phyloP scores from a whole-genome alignment of 53 echinoderm and acorn worm species.

The Echinarachnius parma region DNA sequence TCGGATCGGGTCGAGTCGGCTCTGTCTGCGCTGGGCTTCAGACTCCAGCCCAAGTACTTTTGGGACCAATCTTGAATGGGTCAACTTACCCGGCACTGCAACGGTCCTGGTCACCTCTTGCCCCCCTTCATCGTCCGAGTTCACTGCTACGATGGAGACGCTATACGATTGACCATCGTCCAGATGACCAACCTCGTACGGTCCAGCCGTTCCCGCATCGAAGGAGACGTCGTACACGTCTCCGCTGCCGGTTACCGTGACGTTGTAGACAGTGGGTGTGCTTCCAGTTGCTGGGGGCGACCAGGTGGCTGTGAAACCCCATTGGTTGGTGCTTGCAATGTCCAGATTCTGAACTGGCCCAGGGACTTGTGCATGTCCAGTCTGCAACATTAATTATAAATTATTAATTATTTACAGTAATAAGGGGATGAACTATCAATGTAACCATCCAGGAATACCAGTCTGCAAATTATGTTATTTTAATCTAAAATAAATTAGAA shows the following conservation, averaged over 20 bases:
- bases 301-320: slow-evolving; percentile 7
- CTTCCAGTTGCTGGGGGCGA: neutral
- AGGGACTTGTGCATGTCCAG: neutral
- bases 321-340: neutral
- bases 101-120: neutral
- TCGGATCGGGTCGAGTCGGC: too few species aligned
- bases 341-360: slow-evolving; percentile 4
- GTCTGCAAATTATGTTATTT: too few species aligned
- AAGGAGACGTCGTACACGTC: neutral
- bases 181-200: slow-evolving; percentile 9
- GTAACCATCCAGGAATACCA: too few species aligned
- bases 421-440: too few species aligned
- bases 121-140: neutral
- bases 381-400: neutral
- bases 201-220: neutral
- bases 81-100: neutral
- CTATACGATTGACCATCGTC: slow-evolving; percentile 5
- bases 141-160: neutral
- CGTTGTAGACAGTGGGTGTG: neutral
- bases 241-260: neutral
- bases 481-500: too few species aligned
- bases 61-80: neutral
- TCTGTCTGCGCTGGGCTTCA: too few species aligned
- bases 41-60: too few species aligned
- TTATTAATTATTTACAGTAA: too few species aligned